Evolutionary conservation across 2,888 invertebrate genomes (phyloP).

Genomic region (Lepidocyrtoides sp.): DNA sequence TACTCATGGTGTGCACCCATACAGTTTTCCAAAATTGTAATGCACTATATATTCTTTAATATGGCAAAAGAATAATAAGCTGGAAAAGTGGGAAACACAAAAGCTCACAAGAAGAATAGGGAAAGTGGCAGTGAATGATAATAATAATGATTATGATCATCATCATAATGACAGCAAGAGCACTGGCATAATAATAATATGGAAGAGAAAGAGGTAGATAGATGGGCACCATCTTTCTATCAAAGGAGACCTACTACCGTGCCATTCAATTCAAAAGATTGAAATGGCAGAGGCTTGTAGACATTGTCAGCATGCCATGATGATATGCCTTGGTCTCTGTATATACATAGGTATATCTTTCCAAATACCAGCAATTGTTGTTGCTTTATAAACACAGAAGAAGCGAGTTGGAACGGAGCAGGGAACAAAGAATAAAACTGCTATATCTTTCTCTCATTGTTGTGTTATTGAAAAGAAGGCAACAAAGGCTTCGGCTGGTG

Average conservation of each 20-base stretch:
- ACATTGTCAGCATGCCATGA: slow-evolving; percentile 6
- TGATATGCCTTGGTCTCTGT: too few relatives aligned
- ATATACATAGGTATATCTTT: too few relatives aligned
- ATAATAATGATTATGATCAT: slow-evolving; percentile 66
- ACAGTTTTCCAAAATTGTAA: background rate
- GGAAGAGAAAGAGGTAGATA: slow-evolving; percentile 14
- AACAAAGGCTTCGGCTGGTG: background rate
- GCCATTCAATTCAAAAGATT: slow-evolving; percentile 36
- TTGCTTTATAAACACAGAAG: slow-evolving; percentile 20
- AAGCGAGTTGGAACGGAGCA: background rate
- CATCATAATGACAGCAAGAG: slow-evolving; percentile 47
- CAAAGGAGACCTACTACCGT: slow-evolving; percentile 42
- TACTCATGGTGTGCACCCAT: background rate
- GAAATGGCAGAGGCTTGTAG: slow-evolving; percentile 29
- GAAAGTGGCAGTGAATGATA: slow-evolving; percentile 65
- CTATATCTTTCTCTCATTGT: slow-evolving; percentile 35
- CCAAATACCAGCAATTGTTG: background rate
- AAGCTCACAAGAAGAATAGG: slow-evolving; percentile 54
- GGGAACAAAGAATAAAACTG: slow-evolving; percentile 45
- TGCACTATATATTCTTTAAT: background rate
- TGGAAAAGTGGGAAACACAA: slow-evolving; percentile 62
- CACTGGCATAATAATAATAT: slow-evolving; percentile 48
- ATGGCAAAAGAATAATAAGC: slow-evolving; percentile 63
- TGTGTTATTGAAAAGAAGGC: slow-evolving; percentile 4
- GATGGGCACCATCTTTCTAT: slow-evolving; percentile 41